A percentile compares a stretch with the other conserved stretches of the same genome.
These are phyloP conservation scores for Tachycineta bicolor DNA, from an alignment of 2,113 vertebrate genomes.

Conservation along the genomic window DNA sequence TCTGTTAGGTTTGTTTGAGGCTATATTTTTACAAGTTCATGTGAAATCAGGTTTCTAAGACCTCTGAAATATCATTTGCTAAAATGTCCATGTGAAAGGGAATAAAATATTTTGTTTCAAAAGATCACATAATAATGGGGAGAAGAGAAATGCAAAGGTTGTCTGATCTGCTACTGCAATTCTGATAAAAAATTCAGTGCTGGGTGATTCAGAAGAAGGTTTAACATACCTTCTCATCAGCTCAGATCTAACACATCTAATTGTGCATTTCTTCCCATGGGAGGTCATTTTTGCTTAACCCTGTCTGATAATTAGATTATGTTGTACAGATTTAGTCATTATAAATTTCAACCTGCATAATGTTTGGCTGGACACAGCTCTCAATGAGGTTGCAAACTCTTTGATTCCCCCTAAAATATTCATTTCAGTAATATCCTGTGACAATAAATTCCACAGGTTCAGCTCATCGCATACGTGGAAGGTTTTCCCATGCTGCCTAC, in stretches of 20 bases:
- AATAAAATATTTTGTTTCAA: constrained; percentile 27
- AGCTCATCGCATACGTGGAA: not conserved
- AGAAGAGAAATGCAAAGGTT: constrained; percentile 17
- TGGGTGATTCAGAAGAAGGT: constrained; percentile 15
- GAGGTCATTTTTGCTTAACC: constrained; percentile 68
- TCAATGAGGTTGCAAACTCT: constrained; percentile 49
- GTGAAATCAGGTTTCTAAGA: not conserved
- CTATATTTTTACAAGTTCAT: not conserved
- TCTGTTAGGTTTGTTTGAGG: not conserved
- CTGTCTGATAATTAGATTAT: constrained; percentile 66
- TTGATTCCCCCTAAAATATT: constrained; percentile 58
- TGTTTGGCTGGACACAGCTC: constrained; percentile 54
- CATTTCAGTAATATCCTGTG: not conserved
- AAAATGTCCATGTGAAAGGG: not conserved
- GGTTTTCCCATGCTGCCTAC: not conserved
- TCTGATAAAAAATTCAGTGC: constrained; percentile 49
- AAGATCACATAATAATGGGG: constrained; percentile 21
- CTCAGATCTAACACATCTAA: constrained; percentile 62
- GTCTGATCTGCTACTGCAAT: constrained; percentile 37
- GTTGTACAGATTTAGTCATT: constrained; percentile 61
- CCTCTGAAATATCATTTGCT: not conserved
- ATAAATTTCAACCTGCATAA: constrained; percentile 52
- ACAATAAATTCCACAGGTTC: constrained; percentile 19
- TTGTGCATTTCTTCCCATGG: constrained; percentile 60
- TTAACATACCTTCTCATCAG: constrained; percentile 58